These are phyloP conservation scores for Actenoides lindsayi DNA, from an alignment of 2,113 vertebrate genomes.

Conservation along the genomic window DNA sequence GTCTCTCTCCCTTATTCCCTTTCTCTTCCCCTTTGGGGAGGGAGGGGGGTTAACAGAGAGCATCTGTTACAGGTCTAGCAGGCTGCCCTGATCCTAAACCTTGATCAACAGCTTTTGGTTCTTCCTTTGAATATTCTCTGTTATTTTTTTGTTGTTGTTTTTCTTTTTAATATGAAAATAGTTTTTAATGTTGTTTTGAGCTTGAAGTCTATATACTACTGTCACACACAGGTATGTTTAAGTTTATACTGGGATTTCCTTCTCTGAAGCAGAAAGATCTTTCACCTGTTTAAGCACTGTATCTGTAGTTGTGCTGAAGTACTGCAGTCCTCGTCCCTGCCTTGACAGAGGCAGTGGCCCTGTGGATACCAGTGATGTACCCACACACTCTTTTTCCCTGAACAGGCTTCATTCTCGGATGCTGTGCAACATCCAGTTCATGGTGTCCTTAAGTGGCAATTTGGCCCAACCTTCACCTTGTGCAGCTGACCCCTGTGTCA, in stretches of 20 bases:
- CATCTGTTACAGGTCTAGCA: too few species aligned
- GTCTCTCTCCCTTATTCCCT: too few species aligned
- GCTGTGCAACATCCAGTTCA: neutral
- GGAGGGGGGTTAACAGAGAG: too few species aligned
- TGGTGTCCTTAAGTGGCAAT: neutral
- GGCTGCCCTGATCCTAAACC: too few species aligned
- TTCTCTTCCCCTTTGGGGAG: too few species aligned
- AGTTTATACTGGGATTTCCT: neutral
- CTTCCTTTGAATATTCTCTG: neutral
- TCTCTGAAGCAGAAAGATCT: neutral
- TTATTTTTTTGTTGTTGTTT: neutral
- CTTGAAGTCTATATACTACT: neutral
- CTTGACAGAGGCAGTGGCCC: neutral
- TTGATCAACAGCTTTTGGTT: neutral
- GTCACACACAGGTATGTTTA: neutral
- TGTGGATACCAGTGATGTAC: too few species aligned
- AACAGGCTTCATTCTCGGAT: neutral
- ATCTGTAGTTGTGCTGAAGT: neutral
- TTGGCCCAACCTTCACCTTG: neutral
- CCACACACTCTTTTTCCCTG: neutral
- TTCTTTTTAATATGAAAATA: neutral
- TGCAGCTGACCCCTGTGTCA: neutral
- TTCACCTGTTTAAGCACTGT: neutral
- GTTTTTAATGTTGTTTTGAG: neutral
- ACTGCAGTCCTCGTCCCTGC: neutral